Conservation (phyloP, 1,140 invertebrate species). For the Stenopsyche tienmushanensis region DNA sequence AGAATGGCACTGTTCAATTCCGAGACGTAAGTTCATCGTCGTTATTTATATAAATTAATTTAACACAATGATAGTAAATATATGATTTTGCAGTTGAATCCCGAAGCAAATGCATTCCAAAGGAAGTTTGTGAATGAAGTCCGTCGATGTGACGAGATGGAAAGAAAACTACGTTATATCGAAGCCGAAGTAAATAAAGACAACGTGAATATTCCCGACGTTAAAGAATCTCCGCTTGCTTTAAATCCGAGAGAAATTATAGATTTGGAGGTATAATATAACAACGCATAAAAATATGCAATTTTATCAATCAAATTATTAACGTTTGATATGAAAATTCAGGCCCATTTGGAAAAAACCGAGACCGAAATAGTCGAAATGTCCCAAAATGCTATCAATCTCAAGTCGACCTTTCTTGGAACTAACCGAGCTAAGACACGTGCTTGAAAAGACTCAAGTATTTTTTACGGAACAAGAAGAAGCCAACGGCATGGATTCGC, state of each 20-base stretch:
- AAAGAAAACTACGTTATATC: conserved; percentile 89
- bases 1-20: conserved; percentile 88
- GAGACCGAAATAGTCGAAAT: conserved; percentile 91
- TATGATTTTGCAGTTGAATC: conserved; percentile 66
- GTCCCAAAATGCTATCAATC: conserved; percentile 88
- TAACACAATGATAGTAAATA: not conserved
- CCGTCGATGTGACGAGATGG: conserved; percentile 91
- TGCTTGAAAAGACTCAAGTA: conserved; percentile 89
- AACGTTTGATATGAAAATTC: conserved; percentile 40
- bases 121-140: conserved; percentile 90
- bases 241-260: conserved; percentile 97
- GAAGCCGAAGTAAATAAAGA: conserved; percentile 96
- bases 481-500: conserved; percentile 60
- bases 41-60: not conserved
- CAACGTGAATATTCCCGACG: conserved; percentile 75
- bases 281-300: not conserved
- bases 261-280: conserved; percentile 73
- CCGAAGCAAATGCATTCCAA: conserved; percentile 84
- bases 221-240: conserved; percentile 83
- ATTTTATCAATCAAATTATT: not conserved
- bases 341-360: conserved; percentile 90
- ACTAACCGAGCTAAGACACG: conserved; percentile 88
- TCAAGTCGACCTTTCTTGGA: conserved; percentile 93
- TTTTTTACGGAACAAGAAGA: conserved; percentile 87
- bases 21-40: conserved; percentile 87